Base-by-base conservation (phyloP, 2,888 invertebrate genomes). In the Syrista parreyssii region DNA sequence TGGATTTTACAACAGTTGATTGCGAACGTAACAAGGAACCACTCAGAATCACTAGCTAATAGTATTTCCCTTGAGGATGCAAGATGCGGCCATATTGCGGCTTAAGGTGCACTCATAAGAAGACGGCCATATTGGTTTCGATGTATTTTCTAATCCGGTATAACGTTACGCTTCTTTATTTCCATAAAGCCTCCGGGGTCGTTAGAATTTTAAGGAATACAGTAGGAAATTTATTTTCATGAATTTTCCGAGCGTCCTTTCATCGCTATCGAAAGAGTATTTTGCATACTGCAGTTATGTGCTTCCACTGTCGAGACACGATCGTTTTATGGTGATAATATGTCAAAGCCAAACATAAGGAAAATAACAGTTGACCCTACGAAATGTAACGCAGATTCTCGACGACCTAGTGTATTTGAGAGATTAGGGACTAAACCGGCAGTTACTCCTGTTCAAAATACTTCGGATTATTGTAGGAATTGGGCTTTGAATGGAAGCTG, bases 391-490 rank as follows among this genome's bases (percentile, higher is more conserved):
- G 89, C 88, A 93, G 94, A 94, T 90, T 92, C 94, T 91, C 93
- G 91, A 84, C 94, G 96, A 92, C 96, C 96, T 84, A 96, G 96
- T 93, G 96, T 96, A 85, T 96, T 96, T 92, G 96, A 96, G 92
- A 94, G 96, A 87, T 94, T 96, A 88, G 96, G 96, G 85, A 96
- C 95, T 73, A 96, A 96, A 92, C 95, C 95, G 81, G 92, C 93
- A 40, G 89, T 88, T 83, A 85, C 89, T 80, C 82, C 86, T 78
- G 86, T 86, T 80, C 91, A 93, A 92, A 93, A 92, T 92, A 93
- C 92, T 91, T 87, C 89, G 40, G 95, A 95, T 91, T 94, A 94
- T 92, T 96, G 96, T 90, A 94, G 95, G 90, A 95, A 95, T 92
- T 96, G 96, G 96, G 94, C 95, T 79, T 94, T 95, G 90, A 95